A percentile compares a stretch with the other conserved stretches of the same genome.
These are phyloP conservation scores for Amazona ochrocephala DNA, from an alignment of 2,797 vertebrate genomes.

Conservation along the genomic window DNA sequence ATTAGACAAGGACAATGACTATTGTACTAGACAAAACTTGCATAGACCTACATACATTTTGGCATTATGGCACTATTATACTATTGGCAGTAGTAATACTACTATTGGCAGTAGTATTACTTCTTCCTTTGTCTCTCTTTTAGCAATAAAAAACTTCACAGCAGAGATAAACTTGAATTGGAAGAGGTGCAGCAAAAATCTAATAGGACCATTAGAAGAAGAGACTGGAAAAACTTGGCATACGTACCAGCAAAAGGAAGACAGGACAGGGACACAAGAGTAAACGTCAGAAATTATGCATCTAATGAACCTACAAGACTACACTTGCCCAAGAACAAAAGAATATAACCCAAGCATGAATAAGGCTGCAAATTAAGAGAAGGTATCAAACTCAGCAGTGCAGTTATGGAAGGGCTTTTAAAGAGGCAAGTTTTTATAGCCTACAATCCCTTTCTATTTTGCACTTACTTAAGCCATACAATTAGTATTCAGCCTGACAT, in stretches of 20 bases:
- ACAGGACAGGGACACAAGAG: neutral
- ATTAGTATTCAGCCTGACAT: neutral
- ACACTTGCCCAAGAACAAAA: neutral
- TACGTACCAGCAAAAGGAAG: neutral
- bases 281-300: conserved; percentile 21
- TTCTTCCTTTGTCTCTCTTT: neutral
- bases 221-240: neutral
- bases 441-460: neutral
- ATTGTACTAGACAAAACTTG: neutral
- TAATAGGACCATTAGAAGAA: neutral
- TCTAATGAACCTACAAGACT: conserved; percentile 22
- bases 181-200: neutral
- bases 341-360: conserved; percentile 1
- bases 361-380: neutral
- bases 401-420: neutral
- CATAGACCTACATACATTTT: neutral
- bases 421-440: neutral
- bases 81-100: neutral
- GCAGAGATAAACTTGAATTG: neutral
- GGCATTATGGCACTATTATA: neutral
- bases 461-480: conserved; percentile 1
- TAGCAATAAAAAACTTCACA: neutral
- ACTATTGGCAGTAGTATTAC: neutral
- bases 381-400: neutral
- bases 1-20: neutral